Percentiles rank a stretch among this genome's conserved stretches.
These are phyloP conservation scores for Vollenhovia emeryi DNA, from an alignment of 1,140 invertebrate species.

Conservation along the genomic window DNA sequence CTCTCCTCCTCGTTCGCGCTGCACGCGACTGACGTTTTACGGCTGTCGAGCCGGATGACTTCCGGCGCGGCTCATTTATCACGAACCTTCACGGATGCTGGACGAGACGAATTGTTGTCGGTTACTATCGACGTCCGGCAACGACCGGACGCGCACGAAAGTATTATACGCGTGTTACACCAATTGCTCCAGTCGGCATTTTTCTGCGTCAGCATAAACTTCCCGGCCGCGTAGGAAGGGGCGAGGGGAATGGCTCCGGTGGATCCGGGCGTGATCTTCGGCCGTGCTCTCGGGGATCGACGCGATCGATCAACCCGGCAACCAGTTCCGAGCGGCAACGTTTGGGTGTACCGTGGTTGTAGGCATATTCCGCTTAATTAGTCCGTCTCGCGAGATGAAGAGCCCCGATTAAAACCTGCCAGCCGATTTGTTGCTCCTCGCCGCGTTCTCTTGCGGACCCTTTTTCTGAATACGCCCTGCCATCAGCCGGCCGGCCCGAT, in stretches of 20 bases:
- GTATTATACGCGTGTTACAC: not conserved
- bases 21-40: conserved; percentile 31
- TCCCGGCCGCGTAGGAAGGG: not conserved
- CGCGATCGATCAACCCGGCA: conserved; percentile 62
- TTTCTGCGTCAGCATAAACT: conserved; percentile 25
- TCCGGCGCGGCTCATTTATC: conserved; percentile 12
- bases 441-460: conserved; percentile 6
- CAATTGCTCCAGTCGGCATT: conserved; percentile 1
- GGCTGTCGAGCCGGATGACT: conserved; percentile 10
- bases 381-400: conserved; percentile 61
- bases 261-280: conserved; percentile 19
- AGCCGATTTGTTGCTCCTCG: conserved; percentile 56
- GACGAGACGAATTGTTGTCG: conserved; percentile 30
- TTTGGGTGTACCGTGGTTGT: conserved; percentile 64
- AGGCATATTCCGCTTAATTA: conserved; percentile 69
- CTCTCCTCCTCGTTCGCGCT: not conserved
- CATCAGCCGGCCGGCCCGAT: conserved; percentile 26
- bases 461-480: conserved; percentile 38
- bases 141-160: not conserved
- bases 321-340: conserved; percentile 58
- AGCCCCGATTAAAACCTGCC: conserved; percentile 66
- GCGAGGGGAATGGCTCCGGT: not conserved
- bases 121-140: conserved; percentile 15
- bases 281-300: conserved; percentile 19
- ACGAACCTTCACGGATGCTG: not conserved